Evolutionary conservation across 1,140 invertebrate species (phyloP).

Genomic region (Pygmarrhopalites habei): DNA sequence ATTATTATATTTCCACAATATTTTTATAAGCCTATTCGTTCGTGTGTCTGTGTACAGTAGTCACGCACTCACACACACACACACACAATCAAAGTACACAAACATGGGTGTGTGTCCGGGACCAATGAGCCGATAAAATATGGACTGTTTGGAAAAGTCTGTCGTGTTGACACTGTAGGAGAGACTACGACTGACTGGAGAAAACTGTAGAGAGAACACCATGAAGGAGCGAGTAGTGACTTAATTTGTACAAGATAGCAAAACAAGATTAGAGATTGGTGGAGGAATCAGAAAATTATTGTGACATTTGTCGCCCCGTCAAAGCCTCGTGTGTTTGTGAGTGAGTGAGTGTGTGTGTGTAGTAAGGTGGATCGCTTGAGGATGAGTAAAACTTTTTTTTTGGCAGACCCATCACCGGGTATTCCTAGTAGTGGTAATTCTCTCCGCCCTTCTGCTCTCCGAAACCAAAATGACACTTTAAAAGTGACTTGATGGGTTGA

Average conservation of each 20-base stretch:
- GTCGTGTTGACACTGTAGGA: too few relatives aligned
- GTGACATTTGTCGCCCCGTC: not conserved
- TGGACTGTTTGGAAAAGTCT: too few relatives aligned
- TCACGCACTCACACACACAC: too few relatives aligned
- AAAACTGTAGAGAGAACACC: not conserved
- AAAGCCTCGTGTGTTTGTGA: too few relatives aligned
- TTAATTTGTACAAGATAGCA: not conserved
- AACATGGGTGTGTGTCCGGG: too few relatives aligned
- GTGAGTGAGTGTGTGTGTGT: not conserved
- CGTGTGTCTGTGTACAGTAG: not conserved
- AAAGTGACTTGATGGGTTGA: not conserved
- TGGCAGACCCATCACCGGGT: not conserved
- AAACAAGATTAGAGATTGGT: not conserved
- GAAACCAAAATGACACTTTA: conserved; percentile 1
- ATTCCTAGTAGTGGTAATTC: conserved; percentile 3
- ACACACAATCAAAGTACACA: too few relatives aligned
- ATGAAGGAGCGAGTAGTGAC: not conserved
- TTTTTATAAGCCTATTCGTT: not conserved
- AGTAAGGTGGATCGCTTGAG: not conserved
- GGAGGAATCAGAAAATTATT: not conserved
- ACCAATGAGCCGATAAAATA: too few relatives aligned
- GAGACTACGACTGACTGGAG: not conserved
- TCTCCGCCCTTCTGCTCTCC: not conserved
- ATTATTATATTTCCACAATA: not conserved
- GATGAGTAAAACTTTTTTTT: not conserved